Evolutionary conservation across 2,888 invertebrate genomes (phyloP).

Genomic region (Chrysolina haemoptera): DNA sequence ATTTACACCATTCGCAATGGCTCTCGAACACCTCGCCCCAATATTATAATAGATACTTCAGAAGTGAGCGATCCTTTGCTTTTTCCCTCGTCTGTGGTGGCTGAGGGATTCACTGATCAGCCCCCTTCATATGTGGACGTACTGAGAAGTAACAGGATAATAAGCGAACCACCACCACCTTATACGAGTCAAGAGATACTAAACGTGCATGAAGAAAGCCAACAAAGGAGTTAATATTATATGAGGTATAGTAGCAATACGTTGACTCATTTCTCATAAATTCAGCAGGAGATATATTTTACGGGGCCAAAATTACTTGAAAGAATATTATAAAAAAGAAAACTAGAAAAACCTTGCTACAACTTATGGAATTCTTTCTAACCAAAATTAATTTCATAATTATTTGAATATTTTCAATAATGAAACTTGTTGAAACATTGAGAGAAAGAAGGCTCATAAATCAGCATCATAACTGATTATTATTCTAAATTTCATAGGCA

Average conservation of each 20-base stretch:
- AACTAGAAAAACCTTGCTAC: no score
- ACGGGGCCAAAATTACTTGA: neutral
- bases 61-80: constrained; percentile 63
- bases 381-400: no score
- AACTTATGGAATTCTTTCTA: no score
- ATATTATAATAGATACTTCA: constrained; percentile 56
- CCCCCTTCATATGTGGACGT: constrained; percentile 66
- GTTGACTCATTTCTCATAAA: constrained; percentile 9
- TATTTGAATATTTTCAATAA: no score
- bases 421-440: no score
- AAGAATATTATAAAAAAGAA: no score
- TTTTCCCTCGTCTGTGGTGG: constrained; percentile 51
- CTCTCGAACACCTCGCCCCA: constrained; percentile 52
- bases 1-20: constrained; percentile 55
- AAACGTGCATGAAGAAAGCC: constrained; percentile 50
- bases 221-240: constrained; percentile 40
- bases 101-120: constrained; percentile 57
- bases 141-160: constrained; percentile 53
- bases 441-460: no score
- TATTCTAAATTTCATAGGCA: no score
- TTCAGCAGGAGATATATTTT: neutral
- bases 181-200: constrained; percentile 65
- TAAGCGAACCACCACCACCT: constrained; percentile 70
- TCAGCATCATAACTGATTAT: no score
- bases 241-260: neutral